Base-by-base conservation (phyloP, 2,888 invertebrate species). In the Caenorhabditis afra region DNA sequence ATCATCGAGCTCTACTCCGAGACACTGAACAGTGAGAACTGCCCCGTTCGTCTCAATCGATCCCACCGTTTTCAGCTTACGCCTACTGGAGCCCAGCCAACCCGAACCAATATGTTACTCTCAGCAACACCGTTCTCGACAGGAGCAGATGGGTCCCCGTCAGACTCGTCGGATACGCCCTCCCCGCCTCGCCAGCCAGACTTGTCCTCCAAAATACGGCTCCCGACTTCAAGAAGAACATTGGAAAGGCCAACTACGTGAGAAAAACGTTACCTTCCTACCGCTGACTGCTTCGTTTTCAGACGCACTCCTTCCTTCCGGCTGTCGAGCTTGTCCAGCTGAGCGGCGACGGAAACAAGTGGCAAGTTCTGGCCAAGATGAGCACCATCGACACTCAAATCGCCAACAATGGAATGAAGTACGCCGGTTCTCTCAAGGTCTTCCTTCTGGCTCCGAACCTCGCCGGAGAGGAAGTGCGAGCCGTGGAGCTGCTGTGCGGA, bases 61-160 rank as follows among this genome's bases (percentile, higher is more conserved):
- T 11, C 44, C 4, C 3, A 41, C n/a, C 20, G 16, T 41, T 10
- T 62, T 47, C 39, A 70, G 70, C 29, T 14, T 70, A 55, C 45
- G 61, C 47, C 3, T 70, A 70, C 37, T 70, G 70, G 70, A 47
- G 61, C 23, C 70, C 70, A 47, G 44, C 45, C 44, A 37, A 55
- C 37, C 53, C 47, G 18, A 23, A 47, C n/a, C 53, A 53, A 47
- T 23, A 53, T 7, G 37, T 55, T n/a, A 47, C 37, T 37, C 16
- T 55, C 16, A 61, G 12, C n/a, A 18, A 44, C 5, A 61, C 50
- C 10, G 45, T 37, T 0, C 2, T 55, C 4, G 62, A 70, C 18
- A 23, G 7, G 5, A 35, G 61, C 0, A 35, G 62, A 45, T 70
- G 44, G 16, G 12, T n/a, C 12, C 50, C 68, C 14, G 29, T 14